Evolutionary conservation across 2,888 invertebrate species (phyloP), one percentile per base, ranked within the genome.

Genomic region (Leptodirus hochenwartii): DNA sequence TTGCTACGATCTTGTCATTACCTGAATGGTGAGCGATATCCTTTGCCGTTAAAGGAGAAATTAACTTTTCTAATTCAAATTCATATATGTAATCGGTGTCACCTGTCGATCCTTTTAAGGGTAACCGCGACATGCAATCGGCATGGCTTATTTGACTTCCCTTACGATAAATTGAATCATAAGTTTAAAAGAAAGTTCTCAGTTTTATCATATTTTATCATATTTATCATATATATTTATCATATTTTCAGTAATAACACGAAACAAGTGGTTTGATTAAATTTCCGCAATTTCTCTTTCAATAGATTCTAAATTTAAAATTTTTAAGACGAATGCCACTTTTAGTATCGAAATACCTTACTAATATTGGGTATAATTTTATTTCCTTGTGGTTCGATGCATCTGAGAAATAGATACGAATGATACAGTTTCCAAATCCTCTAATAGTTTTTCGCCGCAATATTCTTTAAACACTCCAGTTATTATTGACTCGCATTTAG

Each of bases 321-420:
- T 31, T 17, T n/a, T 32, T 34, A 12, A 32, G 14, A 27, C 25
- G 28, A 34, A 35, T 33, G 14, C 33, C 34, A 8, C 15, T 34
- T 10, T 25, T 31, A 15, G 24, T 17, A 25, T 34, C 17, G 15
- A 35, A 36, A 34, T 34, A 31, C 11, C 34, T 34, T 25, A 34
- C 34, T 34, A 36, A 14, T 13, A 27, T 36, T 22, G 36, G 36
- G 31, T 37, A 37, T 12, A 38, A 23, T 37, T 39, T 39, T 11
- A 31, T 40, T 34, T 38, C 35, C 22, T 37, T 38, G 27, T 36
- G 32, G 23, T 40, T 39, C 26, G 34, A 37, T 20, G 34, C 30
- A 32, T 39, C 37, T 25, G 34, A 35, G 24, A 22, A 34, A 32
- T 32, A 10, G 25, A 24, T 28, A 28, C 22, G 25, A 17, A 34